Evolutionary conservation across 2,113 vertebrate species (phyloP), one percentile per base, ranked within the genome.

Genomic region (Heliornis fulica): DNA sequence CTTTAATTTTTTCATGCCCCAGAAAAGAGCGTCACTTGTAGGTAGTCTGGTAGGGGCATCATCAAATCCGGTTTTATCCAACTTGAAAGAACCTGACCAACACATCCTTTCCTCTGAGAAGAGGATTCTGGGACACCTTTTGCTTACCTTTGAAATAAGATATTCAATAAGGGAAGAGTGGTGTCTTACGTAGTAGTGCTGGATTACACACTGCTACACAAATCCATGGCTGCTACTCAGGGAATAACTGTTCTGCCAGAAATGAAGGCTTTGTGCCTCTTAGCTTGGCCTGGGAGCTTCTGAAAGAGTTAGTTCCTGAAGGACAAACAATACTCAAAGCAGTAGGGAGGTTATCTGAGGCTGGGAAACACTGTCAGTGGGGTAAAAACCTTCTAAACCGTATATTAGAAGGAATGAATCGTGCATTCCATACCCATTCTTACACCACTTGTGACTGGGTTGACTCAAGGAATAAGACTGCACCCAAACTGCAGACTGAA

Each of bases 101-200:
- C 14, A 65, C 22, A 60, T 46, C 8, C 46, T 43, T 59, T 59
- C 29, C 29, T n/a, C 18, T 3, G 9, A 1, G 4, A 15, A 66
- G 31, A 31, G 66, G 68, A 46, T 61, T 31, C 9, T 9, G 20
- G 10, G 21, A 12, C 25, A 48, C 8, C 13, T 72, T 69, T 40
- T 25, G 57, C 7, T 75, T 22, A 22, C 3, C n/a, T 84, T 48
- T 64, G 26, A 70, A 68, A 46, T 4, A 31, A 8, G 25, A 3
- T 50, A 41, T 1, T 70, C 46, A 87, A 0, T 21, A 81, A 59
- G 3, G 36, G 34, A 53, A 61, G n/a, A 38, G 5, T 1, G 2
- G 4, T 8, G 11, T 26, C 25, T 61, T 40, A 10, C 0, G 0
- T 5, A 63, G 60, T 1, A 71, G 15, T 7, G 20, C 54, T 45